Conservation (phyloP, 2,797 vertebrate species). For the Parauchenoglanis ngamensis region DNA sequence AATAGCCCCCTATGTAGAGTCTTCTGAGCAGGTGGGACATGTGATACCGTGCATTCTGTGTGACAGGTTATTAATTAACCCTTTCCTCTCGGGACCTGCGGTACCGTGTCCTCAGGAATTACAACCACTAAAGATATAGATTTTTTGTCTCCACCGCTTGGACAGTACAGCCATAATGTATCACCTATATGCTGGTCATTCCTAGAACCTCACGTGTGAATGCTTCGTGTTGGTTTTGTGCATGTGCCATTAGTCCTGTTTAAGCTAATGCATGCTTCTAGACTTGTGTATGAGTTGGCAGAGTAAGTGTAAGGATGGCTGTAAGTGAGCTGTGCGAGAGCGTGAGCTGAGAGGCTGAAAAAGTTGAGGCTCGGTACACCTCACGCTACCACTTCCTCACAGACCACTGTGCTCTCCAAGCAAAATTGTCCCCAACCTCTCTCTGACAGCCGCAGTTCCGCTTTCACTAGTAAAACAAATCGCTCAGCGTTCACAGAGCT, state of each 20-base stretch:
- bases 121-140: background rate
- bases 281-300: slow-evolving; percentile 25
- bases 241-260: slow-evolving; percentile 16
- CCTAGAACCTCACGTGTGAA: slow-evolving; percentile 8
- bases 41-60: background rate
- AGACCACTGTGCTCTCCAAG: slow-evolving; percentile 34
- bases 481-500: background rate
- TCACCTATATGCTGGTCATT: slow-evolving; percentile 2
- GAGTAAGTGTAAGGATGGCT: slow-evolving; percentile 21
- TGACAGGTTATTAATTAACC: slow-evolving; percentile 1
- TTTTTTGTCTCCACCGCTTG: background rate
- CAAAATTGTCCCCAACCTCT: slow-evolving; percentile 47
- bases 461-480: slow-evolving; percentile 13
- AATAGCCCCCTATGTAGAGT: slow-evolving; percentile 53
- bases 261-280: slow-evolving; percentile 14
- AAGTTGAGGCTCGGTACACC: background rate
- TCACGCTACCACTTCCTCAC: slow-evolving; percentile 15
- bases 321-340: slow-evolving; percentile 21
- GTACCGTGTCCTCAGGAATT: background rate
- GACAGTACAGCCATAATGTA: background rate
- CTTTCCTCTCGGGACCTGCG: background rate
- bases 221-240: slow-evolving; percentile 18
- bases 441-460: slow-evolving; percentile 39
- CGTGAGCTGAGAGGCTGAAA: slow-evolving; percentile 9
- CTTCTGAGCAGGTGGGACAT: slow-evolving; percentile 30